These are phyloP conservation scores for Neosilurus mollespiculum DNA, from an alignment of 2,797 vertebrate species.

Conservation along the genomic window DNA sequence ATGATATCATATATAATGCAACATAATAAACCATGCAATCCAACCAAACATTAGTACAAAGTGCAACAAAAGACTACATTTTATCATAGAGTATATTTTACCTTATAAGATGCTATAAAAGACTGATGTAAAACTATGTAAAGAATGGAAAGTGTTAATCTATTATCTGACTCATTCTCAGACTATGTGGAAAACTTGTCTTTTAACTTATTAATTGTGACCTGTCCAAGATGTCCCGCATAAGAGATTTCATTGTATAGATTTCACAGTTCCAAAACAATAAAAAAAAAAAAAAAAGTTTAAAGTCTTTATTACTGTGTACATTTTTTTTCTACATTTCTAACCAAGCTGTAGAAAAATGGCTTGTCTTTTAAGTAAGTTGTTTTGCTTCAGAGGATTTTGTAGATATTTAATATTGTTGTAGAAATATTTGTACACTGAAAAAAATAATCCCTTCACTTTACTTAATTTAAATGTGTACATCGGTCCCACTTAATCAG, in stretches of 20 bases:
- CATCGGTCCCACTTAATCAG: too few relatives aligned
- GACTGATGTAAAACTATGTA: neutral
- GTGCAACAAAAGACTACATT: conserved; percentile 4
- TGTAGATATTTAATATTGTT: neutral
- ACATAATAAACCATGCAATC: conserved; percentile 60
- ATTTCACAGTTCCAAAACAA: neutral
- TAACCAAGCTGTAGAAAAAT: neutral
- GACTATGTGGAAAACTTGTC: neutral
- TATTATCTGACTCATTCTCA: neutral
- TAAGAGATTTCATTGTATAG: neutral
- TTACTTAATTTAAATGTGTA: too few relatives aligned
- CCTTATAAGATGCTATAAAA: neutral
- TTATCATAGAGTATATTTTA: neutral
- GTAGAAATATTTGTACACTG: too few relatives aligned
- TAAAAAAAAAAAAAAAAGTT: neutral
- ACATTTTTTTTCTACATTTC: neutral
- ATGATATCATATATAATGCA: conserved; percentile 23
- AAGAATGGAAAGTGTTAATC: neutral
- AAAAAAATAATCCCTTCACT: too few relatives aligned
- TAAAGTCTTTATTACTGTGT: neutral
- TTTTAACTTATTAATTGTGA: neutral
- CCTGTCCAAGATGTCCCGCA: neutral
- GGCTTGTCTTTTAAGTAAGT: neutral
- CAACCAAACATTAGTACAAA: conserved; percentile 69
- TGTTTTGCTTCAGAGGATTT: neutral